Conservation (phyloP, 1,140 invertebrate species). For the Ylistrum balloti region DNA sequence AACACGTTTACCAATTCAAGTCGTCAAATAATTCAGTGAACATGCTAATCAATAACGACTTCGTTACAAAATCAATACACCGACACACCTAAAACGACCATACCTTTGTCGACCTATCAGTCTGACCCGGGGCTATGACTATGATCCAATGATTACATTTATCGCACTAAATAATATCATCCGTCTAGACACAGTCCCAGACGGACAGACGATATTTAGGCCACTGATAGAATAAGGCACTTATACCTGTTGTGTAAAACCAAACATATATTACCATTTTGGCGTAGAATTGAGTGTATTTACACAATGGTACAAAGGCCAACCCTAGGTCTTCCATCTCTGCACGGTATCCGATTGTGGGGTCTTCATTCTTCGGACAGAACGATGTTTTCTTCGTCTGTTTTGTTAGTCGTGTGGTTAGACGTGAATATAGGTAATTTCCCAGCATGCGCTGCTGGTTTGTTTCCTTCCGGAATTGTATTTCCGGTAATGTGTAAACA, state of each 20-base stretch:
- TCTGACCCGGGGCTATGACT: neutral
- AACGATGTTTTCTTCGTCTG: conserved; percentile 26
- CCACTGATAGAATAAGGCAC: neutral
- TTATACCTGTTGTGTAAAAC: conserved; percentile 11
- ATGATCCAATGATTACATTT: neutral
- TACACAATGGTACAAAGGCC: neutral
- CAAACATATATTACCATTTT: conserved; percentile 24
- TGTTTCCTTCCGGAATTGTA: conserved; percentile 12
- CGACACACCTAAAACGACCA: neutral
- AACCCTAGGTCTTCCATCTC: neutral
- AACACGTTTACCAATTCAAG: neutral
- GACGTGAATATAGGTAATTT: conserved; percentile 37
- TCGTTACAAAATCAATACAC: conserved; percentile 3
- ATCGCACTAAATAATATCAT: neutral
- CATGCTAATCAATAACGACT: neutral
- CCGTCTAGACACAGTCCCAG: neutral
- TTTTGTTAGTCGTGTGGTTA: conserved; percentile 34
- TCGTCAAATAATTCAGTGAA: neutral
- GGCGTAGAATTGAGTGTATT: neutral
- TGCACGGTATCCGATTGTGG: neutral
- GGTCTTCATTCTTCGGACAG: conserved; percentile 1
- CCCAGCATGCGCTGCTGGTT: neutral
- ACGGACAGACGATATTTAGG: conserved; percentile 9
- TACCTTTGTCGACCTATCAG: neutral
- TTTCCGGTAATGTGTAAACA: conserved; percentile 29